A percentile compares a stretch with the other conserved stretches of the same genome.
These are phyloP conservation scores for Drosophila greeni DNA, from an alignment of 2,888 invertebrate species.

Conservation along the genomic window DNA sequence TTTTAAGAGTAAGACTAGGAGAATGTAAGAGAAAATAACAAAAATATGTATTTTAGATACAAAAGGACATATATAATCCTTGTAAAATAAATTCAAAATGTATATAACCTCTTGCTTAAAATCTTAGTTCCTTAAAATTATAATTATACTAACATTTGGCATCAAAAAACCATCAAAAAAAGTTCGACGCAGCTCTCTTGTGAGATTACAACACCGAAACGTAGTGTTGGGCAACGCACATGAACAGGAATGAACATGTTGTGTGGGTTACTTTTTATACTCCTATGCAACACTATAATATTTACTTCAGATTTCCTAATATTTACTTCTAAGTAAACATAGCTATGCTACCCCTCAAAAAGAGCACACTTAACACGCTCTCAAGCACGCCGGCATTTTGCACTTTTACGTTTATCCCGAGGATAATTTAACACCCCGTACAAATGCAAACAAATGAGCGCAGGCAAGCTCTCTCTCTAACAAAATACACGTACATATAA, in stretches of 20 bases:
- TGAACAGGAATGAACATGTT: no score
- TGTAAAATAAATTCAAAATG: no score
- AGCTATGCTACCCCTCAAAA: background rate
- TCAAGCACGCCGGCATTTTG: constrained; percentile 62
- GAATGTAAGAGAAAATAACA: background rate
- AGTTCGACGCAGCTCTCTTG: no score
- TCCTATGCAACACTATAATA: background rate
- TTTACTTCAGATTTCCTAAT: background rate
- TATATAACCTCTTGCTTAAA: background rate
- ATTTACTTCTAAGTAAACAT: background rate
- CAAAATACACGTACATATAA: constrained; percentile 22
- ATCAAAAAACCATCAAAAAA: no score
- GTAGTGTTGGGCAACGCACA: background rate
- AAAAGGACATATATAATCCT: no score
- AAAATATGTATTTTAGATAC: no score
- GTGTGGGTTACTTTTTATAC: background rate
- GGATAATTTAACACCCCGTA: constrained; percentile 71
- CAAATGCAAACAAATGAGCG: constrained; percentile 72
- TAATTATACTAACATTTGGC: background rate
- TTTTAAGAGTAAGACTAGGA: rapidly evolving
- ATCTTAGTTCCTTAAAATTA: background rate
- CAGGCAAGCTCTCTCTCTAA: constrained; percentile 29
- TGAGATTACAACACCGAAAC: no score
- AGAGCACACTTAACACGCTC: constrained; percentile 1
- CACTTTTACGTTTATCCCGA: constrained; percentile 71